Conservation (phyloP, 2,113 vertebrate species). For the Diadophis punctatus region DNA sequence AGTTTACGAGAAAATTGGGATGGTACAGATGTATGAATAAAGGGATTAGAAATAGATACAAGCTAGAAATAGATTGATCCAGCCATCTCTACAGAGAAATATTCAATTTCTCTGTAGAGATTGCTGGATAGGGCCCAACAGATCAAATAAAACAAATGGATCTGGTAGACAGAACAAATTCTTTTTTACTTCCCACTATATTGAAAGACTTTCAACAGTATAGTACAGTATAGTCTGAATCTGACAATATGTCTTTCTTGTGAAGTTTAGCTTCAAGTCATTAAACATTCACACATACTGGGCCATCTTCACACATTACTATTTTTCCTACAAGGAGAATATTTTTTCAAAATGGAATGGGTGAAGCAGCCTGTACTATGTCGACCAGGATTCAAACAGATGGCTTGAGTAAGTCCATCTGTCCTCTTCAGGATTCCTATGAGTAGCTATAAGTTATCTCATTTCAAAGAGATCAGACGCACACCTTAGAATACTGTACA, state of each 20-base stretch:
- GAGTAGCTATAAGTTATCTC: not conserved
- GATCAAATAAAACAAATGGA: not conserved
- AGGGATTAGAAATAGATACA: not conserved
- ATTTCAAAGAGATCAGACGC: not conserved
- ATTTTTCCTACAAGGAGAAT: not conserved
- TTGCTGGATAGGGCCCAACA: not conserved
- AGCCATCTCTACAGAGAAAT: not conserved
- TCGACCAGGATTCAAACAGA: not conserved
- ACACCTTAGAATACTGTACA: not conserved
- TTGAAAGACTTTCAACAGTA: not conserved
- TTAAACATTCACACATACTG: constrained; percentile 3
- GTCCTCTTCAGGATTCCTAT: not conserved
- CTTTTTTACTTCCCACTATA: not conserved
- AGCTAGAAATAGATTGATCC: not conserved
- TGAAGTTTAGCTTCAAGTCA: not conserved
- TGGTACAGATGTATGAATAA: not conserved
- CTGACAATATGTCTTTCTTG: not conserved
- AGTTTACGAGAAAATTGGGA: not conserved
- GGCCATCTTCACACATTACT: not conserved
- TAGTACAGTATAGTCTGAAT: not conserved
- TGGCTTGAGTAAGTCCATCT: not conserved
- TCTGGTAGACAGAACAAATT: not conserved
- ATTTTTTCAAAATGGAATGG: not conserved
- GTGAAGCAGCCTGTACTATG: not conserved
- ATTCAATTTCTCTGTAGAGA: not conserved